These are phyloP conservation scores for Ecliptopera silaceata DNA, from an alignment of 2,888 invertebrate genomes.

Conservation along the genomic window DNA sequence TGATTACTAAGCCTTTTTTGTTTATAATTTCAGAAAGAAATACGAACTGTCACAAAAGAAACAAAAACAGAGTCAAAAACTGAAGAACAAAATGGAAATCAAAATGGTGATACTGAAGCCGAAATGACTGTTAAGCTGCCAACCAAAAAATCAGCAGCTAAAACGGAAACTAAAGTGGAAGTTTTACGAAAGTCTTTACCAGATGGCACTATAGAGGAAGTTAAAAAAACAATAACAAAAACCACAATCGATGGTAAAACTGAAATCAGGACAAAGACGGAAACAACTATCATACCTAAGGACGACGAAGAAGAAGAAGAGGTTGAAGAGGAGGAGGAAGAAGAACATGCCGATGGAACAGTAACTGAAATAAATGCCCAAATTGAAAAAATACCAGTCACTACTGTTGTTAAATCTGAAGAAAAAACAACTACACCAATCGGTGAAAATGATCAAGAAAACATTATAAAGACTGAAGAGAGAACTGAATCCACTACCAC, in stretches of 20 bases:
- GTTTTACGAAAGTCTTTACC: conserved; percentile 65
- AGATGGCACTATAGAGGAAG: conserved; percentile 70
- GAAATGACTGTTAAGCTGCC: conserved; percentile 69
- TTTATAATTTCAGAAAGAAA: conserved; percentile 64
- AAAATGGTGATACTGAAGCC: conserved; percentile 64
- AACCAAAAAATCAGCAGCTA: conserved; percentile 66
- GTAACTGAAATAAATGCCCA: conserved; percentile 43
- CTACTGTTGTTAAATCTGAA: conserved; percentile 33
- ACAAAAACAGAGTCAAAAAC: conserved; percentile 57
- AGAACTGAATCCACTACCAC: conserved; percentile 60
- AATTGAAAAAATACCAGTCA: conserved; percentile 40
- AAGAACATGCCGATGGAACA: conserved; percentile 44
- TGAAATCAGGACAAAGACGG: conserved; percentile 70
- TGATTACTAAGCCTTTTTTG: not conserved
- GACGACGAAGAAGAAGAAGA: conserved; percentile 60
- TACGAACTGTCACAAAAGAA: conserved; percentile 64
- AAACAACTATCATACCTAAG: conserved; percentile 70
- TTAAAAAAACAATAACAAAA: conserved; percentile 72
- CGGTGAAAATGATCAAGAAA: conserved; percentile 47
- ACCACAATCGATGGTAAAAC: conserved; percentile 74
- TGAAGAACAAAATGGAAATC: conserved; percentile 61
- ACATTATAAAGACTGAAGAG: conserved; percentile 63
- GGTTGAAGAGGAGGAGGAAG: conserved; percentile 55
- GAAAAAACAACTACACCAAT: conserved; percentile 39
- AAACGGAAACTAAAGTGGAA: conserved; percentile 75